Conservation (phyloP, 2,797 vertebrate species). For the Acanthiza pusilla region DNA sequence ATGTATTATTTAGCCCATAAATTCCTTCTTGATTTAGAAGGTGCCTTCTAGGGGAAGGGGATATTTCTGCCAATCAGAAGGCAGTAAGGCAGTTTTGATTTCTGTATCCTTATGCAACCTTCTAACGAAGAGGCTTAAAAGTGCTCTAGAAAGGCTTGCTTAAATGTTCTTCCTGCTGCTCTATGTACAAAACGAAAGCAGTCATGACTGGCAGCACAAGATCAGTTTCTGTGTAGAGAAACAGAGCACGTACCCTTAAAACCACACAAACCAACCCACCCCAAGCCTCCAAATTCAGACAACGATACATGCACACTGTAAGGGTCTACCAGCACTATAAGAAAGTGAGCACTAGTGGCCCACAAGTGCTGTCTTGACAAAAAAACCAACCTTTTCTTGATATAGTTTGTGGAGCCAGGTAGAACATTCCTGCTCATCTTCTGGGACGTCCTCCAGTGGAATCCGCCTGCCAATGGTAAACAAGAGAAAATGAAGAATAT, state of each 20-base stretch:
- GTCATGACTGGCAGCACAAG: not conserved
- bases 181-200: not conserved
- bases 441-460: conserved; percentile 87
- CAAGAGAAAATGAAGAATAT: not conserved
- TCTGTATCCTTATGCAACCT: not conserved
- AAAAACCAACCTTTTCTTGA: conserved; percentile 89
- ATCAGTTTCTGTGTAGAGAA: not conserved
- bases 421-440: conserved; percentile 85
- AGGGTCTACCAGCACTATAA: not conserved
- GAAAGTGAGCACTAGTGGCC: not conserved
- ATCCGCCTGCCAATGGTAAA: conserved; percentile 81
- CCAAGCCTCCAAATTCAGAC: not conserved
- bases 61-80: not conserved
- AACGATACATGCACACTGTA: not conserved
- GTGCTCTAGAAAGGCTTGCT: not conserved
- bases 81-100: not conserved
- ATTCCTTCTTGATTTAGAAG: not conserved
- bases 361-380: not conserved
- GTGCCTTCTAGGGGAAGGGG: not conserved
- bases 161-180: not conserved
- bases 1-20: not conserved
- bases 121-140: not conserved
- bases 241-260: not conserved
- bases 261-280: not conserved
- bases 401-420: conserved; percentile 95